phyloP scores from a whole-genome alignment of 2,797 vertebrate species.

The Spondyliosoma cantharus region DNA sequence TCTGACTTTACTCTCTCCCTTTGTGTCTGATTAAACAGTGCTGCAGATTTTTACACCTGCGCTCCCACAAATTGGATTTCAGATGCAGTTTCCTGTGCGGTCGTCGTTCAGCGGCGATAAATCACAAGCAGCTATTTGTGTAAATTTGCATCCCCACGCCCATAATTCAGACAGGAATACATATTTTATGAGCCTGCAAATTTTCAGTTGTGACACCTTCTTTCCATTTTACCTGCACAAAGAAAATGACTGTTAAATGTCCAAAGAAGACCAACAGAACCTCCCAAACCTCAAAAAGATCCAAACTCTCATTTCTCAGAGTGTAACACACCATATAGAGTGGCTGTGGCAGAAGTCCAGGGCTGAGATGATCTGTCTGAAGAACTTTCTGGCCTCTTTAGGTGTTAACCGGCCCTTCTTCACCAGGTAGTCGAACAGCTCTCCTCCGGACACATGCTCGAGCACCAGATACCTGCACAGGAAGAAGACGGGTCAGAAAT shows the following conservation, averaged over 20 bases:
- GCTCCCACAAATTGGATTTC: background rate
- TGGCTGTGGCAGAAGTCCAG: conserved; percentile 99
- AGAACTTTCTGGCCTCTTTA: conserved; percentile 99
- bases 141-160: background rate
- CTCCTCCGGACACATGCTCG: conserved; percentile 97
- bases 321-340: conserved; percentile 91
- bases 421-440: conserved; percentile 98
- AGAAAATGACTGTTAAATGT: background rate
- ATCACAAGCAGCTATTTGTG: conserved; percentile 2
- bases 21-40: background rate
- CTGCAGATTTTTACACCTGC: background rate
- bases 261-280: too few species aligned
- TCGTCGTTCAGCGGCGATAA: conserved; percentile 24
- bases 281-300: too few species aligned
- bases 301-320: too few species aligned
- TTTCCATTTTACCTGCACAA: background rate
- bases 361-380: conserved; percentile 99
- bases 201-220: background rate
- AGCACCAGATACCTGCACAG: conserved; percentile 93
- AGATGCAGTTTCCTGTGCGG: background rate
- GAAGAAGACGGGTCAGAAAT: background rate
- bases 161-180: background rate
- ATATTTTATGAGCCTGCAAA: background rate
- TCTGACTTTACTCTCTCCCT: background rate
- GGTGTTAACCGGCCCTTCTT: conserved; percentile 97